Base-by-base conservation (phyloP, 2,888 invertebrate genomes). In the Pomacea canaliculata region DNA sequence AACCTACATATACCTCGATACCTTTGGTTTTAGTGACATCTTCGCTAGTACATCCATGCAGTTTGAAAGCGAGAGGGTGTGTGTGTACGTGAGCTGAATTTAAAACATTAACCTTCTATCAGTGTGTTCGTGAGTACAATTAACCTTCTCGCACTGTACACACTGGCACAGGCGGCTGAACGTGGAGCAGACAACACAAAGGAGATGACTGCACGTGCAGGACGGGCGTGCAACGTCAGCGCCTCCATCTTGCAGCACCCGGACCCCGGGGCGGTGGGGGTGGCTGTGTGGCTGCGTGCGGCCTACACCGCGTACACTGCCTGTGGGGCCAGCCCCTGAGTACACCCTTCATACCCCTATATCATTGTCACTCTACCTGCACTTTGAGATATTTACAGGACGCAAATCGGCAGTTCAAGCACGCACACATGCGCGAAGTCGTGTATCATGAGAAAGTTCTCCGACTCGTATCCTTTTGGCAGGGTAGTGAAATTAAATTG, bases 231-330 rank as follows among this genome's bases (percentile, higher is more conserved):
- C 82, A 95, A 95, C 88, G 95, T 95, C 4, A 92, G 86, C 76
- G 84, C 84, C 13, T 86, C 85, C 12, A 70, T 91, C 91, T 85
- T 91, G 85, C 86, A 85, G 49, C 92, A 92, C 78, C 93, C 94
- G 13, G 95, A 95, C 90, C 94, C 95, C 1, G 95, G 95, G 80
- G 95, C 95, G 1, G 92, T 93, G 81, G 95, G 93, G 0, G 93
- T 92, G 1, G 92, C 93, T 0, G 88, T 93, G 3, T 94, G 94
- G 94, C 88, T 95, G 67, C 89, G 89, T 27, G 93, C 94, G 0
- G 90, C 74, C 48, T 74, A 60, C 49, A n/a, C 16, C 10, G 73
- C 46, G 4, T 73, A 27, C 73, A 8, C 12, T 5, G 8, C 10
- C 51, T 10, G 51, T 16, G 16, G 37, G 0, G 37, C 37, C 37